Evolutionary conservation across 1,140 invertebrate genomes (phyloP).

Genomic region (Lepeophtheirus salmonis): DNA sequence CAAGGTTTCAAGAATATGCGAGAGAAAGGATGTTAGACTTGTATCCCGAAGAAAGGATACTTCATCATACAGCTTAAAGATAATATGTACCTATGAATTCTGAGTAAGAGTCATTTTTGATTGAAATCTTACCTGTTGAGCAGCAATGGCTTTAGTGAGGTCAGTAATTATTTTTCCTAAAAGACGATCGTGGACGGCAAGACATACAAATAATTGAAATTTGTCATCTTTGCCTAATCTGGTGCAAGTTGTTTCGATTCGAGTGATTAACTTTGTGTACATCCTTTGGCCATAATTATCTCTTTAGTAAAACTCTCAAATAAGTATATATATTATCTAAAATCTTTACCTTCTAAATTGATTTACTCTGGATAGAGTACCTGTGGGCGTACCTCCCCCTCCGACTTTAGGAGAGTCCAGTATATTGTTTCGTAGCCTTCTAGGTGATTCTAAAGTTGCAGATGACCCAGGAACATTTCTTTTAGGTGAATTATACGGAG

Average conservation of each 20-base stretch:
- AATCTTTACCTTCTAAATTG: slow-evolving; percentile 15
- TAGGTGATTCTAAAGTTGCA: slow-evolving; percentile 1
- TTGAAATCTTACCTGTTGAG: slow-evolving; percentile 14
- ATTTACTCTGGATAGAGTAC: slow-evolving; percentile 1
- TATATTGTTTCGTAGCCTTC: neutral
- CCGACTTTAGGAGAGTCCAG: slow-evolving; percentile 7
- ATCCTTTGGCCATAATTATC: slow-evolving; percentile 1
- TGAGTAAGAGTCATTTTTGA: no score
- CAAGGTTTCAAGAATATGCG: slow-evolving; percentile 9
- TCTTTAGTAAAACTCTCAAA: neutral
- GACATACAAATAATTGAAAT: slow-evolving; percentile 87
- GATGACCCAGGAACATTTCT: neutral
- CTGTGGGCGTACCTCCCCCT: neutral
- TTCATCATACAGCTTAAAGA: slow-evolving; percentile 14
- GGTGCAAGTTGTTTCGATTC: slow-evolving; percentile 64
- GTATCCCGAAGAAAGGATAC: slow-evolving; percentile 6
- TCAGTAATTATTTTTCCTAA: slow-evolving; percentile 14
- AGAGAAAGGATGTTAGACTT: neutral
- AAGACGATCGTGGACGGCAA: slow-evolving; percentile 38
- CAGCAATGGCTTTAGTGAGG: slow-evolving; percentile 13
- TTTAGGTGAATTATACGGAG: slow-evolving; percentile 18
- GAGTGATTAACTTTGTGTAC: slow-evolving; percentile 27
- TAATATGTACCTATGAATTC: neutral
- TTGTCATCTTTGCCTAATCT: slow-evolving; percentile 91
- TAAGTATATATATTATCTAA: no score